These are phyloP conservation scores for Criorhina ranunculi DNA, from an alignment of 2,888 invertebrate species.

Conservation along the genomic window DNA sequence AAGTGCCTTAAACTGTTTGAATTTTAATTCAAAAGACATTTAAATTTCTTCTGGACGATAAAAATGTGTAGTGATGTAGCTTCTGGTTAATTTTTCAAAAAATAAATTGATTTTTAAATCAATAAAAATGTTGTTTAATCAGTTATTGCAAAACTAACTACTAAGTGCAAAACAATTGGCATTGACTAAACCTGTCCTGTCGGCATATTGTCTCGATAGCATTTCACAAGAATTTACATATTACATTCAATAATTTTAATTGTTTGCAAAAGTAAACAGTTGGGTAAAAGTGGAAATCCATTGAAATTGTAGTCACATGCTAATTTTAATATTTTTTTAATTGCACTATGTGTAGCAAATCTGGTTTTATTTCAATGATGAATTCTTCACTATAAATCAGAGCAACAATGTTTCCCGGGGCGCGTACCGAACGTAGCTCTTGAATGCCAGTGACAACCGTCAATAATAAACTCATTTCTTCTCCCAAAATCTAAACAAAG, in stretches of 20 bases:
- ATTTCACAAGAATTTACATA: neutral
- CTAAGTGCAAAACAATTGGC: no score
- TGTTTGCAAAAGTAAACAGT: neutral
- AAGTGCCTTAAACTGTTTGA: no score
- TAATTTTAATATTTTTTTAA: conserved; percentile 2
- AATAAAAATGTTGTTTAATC: no score
- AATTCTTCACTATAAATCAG: conserved; percentile 10
- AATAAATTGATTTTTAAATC: no score
- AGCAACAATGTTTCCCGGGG: neutral
- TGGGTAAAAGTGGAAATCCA: neutral
- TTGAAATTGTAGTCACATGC: conserved; percentile 14
- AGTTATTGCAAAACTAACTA: no score
- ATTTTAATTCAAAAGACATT: no score
- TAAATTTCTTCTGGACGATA: no score
- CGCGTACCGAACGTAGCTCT: neutral
- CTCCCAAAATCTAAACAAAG: conserved; percentile 11
- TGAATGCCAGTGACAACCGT: conserved; percentile 8
- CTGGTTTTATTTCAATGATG: neutral
- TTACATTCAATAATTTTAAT: neutral
- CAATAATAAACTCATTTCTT: neutral
- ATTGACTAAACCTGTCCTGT: no score
- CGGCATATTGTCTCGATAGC: no score
- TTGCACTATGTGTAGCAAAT: conserved; percentile 5
- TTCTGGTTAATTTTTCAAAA: no score
- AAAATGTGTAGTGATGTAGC: no score